These are phyloP conservation scores for Hypolimnas misippus DNA, from an alignment of 2,888 invertebrate species.

Conservation along the genomic window DNA sequence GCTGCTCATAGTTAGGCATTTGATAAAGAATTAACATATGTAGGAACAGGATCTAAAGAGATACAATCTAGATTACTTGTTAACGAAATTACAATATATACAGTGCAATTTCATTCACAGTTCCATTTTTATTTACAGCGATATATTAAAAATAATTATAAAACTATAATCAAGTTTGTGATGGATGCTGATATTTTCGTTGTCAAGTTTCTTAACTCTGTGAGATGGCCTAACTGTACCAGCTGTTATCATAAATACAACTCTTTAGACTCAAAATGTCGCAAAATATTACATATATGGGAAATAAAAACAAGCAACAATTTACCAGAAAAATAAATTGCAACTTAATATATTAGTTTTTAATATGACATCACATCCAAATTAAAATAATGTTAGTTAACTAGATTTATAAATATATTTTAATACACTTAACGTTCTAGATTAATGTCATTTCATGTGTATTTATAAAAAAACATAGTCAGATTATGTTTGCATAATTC, in stretches of 20 bases:
- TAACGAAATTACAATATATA: slow-evolving; percentile 5
- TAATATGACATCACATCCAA: slow-evolving; percentile 5
- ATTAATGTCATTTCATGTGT: not conserved
- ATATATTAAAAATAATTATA: slow-evolving; percentile 8
- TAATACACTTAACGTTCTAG: slow-evolving; percentile 7
- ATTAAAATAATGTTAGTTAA: not conserved
- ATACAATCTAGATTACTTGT: slow-evolving; percentile 2
- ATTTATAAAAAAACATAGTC: not conserved
- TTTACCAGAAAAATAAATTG: not conserved
- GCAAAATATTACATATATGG: not conserved
- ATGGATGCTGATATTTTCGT: not conserved
- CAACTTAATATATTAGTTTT: slow-evolving; percentile 14
- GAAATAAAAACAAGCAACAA: not conserved
- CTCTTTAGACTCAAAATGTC: not conserved
- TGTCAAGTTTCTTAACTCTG: slow-evolving; percentile 5
- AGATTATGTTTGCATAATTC: not conserved
- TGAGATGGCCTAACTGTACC: not conserved
- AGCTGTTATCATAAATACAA: not conserved
- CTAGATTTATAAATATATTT: slow-evolving; percentile 14
- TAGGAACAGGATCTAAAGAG: not conserved
- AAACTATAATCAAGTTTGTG: not conserved
- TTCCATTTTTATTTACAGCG: slow-evolving; percentile 27
- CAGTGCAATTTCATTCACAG: slow-evolving; percentile 23
- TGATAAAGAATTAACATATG: not conserved
- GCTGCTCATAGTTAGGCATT: not conserved